A percentile compares a stretch with the other conserved stretches of the same genome.
Evolutionary conservation across 1,140 invertebrate species (phyloP).

Genomic region (Drosophila bifasciata): DNA sequence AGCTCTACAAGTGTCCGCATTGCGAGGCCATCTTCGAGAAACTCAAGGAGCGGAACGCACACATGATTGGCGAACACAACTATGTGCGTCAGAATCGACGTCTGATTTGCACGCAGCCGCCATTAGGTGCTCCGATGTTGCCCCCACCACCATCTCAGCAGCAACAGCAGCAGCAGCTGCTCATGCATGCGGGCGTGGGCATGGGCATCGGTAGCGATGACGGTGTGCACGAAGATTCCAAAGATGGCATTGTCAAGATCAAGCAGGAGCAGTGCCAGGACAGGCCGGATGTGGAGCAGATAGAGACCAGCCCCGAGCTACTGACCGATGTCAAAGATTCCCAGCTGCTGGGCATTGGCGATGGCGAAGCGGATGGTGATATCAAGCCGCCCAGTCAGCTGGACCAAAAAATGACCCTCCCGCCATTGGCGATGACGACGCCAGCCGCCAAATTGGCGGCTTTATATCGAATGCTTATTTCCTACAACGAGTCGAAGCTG

Average conservation of each 20-base stretch:
- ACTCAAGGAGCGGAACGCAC: constrained; percentile 79
- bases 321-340: constrained; percentile 67
- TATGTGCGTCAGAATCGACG: constrained; percentile 80
- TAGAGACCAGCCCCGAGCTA: constrained; percentile 47
- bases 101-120: constrained; percentile 68
- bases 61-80: constrained; percentile 75
- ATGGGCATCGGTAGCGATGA: neutral
- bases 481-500: constrained; percentile 77
- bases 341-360: constrained; percentile 41
- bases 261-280: constrained; percentile 74
- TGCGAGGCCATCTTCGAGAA: constrained; percentile 72
- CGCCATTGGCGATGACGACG: constrained; percentile 66
- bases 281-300: constrained; percentile 52
- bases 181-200: constrained; percentile 22
- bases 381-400: constrained; percentile 61
- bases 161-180: constrained; percentile 32
- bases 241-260: constrained; percentile 78
- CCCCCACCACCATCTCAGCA: constrained; percentile 27
- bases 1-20: constrained; percentile 78
- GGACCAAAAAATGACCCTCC: constrained; percentile 54
- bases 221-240: constrained; percentile 62
- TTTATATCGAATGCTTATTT: constrained; percentile 76
- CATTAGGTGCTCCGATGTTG: constrained; percentile 26
- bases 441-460: constrained; percentile 74
- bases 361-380: constrained; percentile 35